A percentile compares a stretch with the other conserved stretches of the same genome.
phyloP scores from a whole-genome alignment of 2,888 invertebrate genomes.

The Amphipoea oculea region DNA sequence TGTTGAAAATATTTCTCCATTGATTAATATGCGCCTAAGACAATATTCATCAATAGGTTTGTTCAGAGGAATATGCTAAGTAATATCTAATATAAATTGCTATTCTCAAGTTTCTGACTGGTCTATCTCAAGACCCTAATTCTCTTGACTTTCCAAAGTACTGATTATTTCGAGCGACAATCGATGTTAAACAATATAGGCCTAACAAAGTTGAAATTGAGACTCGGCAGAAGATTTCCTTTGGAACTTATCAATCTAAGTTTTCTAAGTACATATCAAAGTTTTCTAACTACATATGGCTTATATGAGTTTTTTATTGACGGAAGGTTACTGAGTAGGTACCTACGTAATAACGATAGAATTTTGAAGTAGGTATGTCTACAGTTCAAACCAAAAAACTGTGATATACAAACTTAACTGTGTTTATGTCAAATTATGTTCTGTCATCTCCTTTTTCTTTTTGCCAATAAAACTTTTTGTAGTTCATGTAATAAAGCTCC shows the following conservation, averaged over 20 bases:
- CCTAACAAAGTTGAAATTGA: conserved; percentile 43
- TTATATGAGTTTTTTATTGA: conserved; percentile 18
- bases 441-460: no score
- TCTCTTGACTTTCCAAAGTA: conserved; percentile 30
- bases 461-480: no score
- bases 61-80: neutral
- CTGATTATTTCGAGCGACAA: conserved; percentile 19
- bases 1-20: no score
- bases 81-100: conserved; percentile 21
- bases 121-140: neutral
- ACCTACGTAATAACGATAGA: neutral
- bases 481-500: neutral
- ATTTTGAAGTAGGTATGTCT: neutral
- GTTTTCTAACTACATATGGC: conserved; percentile 18
- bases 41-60: neutral
- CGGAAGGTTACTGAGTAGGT: neutral
- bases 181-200: conserved; percentile 28
- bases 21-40: neutral
- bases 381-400: no score
- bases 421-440: no score
- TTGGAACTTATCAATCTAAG: conserved; percentile 48
- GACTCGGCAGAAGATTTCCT: conserved; percentile 27
- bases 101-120: conserved; percentile 19
- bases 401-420: no score
- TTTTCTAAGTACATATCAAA: conserved; percentile 42